Evolutionary conservation across 2,797 vertebrate species (phyloP), one percentile per base, ranked within the genome.

Genomic region (Gymnodraco acuticeps): DNA sequence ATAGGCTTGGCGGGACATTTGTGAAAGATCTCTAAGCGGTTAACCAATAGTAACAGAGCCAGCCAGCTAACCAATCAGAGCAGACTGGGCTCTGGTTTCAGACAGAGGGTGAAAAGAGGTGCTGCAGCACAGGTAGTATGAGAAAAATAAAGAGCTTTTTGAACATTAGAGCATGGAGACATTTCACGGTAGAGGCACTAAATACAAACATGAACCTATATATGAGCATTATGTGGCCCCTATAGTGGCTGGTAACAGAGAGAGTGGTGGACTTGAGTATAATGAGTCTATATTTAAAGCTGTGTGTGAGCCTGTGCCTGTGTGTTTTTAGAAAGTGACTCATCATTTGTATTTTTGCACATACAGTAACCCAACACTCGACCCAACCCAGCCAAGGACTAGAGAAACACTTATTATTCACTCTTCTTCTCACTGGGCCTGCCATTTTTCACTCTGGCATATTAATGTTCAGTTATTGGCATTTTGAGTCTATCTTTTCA

Each of bases 341-440:
- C 87, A 90, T 87, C 77, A 75, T 88, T 82, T 90, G 85, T 87
- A 70, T 89, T 89, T 86, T 80, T 81, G 73, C 73, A 63, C 27
- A 15, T 61, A 70, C 61, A 76, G 84, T 78, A 91, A 87, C 83
- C 77, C 61, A 82, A 88, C 76, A 87, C 85, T 70, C 43, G 66
- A 27, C 77, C 74, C 80, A 69, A 31, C 70, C 77, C 76, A 66
- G 77, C 23, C 45, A 68, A 75, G 51, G 64, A 67, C 69, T 55
- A 66, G 58, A 78, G 80, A 74, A 60, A 70, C 81, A 69, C 72
- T 75, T 16, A 33, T 69, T 74, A 60, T 76, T 75, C 56, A 48
- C 70, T 56, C 42, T 43, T 6, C 15, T 55, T 76, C 60, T 65
- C 48, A 5, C 48, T 23, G 38, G 54, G 11, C 43, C 43, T 16